A percentile compares a stretch with the other conserved stretches of the same genome.
Conservation (phyloP, 2,888 invertebrate species). For the Lasioglossum figueresi region DNA sequence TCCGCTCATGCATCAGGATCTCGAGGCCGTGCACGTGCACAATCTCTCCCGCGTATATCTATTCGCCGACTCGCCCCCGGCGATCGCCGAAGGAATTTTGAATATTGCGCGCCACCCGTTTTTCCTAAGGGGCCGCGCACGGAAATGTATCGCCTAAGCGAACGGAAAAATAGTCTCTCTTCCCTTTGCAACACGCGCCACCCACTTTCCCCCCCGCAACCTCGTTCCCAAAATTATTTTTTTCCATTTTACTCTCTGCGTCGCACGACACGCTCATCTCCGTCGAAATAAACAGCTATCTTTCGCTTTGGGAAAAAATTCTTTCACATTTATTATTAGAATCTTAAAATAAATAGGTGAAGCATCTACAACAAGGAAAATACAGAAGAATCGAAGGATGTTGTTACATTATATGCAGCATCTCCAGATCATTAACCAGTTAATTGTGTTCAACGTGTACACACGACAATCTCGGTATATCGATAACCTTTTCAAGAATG, state of each 20-base stretch:
- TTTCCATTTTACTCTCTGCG: not conserved
- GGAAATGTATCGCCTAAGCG: not conserved
- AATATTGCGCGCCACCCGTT: constrained; percentile 53
- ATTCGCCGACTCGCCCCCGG: constrained; percentile 46
- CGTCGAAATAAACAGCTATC: not conserved
- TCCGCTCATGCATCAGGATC: constrained; percentile 7
- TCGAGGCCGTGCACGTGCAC: constrained; percentile 25
- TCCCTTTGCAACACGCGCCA: constrained; percentile 6
- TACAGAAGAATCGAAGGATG: no score
- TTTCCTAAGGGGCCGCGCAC: constrained; percentile 5
- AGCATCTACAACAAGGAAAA: not conserved
- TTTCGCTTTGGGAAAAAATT: not conserved
- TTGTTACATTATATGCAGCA: not conserved
- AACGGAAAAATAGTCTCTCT: constrained; percentile 8
- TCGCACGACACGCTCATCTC: not conserved
- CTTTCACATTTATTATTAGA: not conserved
- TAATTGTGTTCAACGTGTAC: no score
- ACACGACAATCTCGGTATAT: no score
- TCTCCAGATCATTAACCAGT: no score
- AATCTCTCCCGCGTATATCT: constrained; percentile 11
- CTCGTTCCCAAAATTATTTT: not conserved
- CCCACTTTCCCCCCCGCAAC: not conserved
- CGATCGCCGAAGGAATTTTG: constrained; percentile 57
- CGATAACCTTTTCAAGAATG: no score
- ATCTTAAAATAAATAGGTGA: not conserved